Evolutionary conservation across 2,888 invertebrate species (phyloP).

Genomic region (Agrenia bidenticulata): DNA sequence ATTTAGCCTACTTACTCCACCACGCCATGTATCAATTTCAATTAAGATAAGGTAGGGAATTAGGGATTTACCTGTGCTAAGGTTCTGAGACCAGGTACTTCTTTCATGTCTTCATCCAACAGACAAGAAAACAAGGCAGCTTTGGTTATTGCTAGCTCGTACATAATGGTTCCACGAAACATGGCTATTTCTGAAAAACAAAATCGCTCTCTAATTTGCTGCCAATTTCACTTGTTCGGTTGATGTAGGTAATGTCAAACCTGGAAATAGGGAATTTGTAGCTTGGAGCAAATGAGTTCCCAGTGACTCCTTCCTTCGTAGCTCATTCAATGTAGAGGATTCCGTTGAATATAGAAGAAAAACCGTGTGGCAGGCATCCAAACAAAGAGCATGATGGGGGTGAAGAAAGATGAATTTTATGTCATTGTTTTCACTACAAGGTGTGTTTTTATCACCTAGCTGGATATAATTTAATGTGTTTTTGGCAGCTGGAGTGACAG

Average conservation of each 20-base stretch:
- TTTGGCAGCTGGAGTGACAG: slow-evolving; percentile 17
- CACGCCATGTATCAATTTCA: background rate
- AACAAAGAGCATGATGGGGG: slow-evolving; percentile 45
- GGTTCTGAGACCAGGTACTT: slow-evolving; percentile 13
- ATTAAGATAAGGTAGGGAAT: background rate
- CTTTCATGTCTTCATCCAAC: slow-evolving; percentile 28
- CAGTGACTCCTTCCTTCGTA: slow-evolving; percentile 39
- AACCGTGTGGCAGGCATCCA: slow-evolving; percentile 49
- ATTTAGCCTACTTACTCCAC: too few relatives aligned
- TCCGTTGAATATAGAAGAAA: slow-evolving; percentile 45
- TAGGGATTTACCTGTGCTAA: slow-evolving; percentile 1
- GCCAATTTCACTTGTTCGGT: too few relatives aligned
- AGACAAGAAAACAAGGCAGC: slow-evolving; percentile 33
- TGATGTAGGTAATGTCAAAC: background rate
- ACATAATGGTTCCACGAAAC: slow-evolving; percentile 51
- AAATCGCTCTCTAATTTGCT: background rate
- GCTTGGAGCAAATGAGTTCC: slow-evolving; percentile 46
- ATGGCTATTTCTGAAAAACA: slow-evolving; percentile 49
- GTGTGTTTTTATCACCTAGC: background rate
- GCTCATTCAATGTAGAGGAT: slow-evolving; percentile 26
- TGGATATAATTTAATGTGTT: background rate
- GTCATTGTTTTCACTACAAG: background rate
- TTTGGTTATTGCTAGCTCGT: slow-evolving; percentile 51
- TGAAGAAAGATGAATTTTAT: slow-evolving; percentile 27
- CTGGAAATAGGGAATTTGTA: slow-evolving; percentile 36